Base-by-base conservation (phyloP, 1,140 invertebrate species). In the Subanguina moxae region DNA sequence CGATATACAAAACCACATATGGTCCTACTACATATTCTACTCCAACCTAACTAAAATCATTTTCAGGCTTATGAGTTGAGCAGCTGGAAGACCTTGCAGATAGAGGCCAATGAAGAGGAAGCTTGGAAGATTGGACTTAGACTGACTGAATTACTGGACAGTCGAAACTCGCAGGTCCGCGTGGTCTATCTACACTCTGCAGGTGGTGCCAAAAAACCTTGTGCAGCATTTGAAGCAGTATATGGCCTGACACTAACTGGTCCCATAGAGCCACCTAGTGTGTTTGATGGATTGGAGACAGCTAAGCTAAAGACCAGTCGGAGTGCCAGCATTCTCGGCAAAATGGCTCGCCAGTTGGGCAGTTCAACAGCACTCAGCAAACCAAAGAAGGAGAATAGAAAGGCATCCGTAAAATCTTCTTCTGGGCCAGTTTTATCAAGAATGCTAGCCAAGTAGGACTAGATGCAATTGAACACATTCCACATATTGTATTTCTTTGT, bases 51-150 rank as follows among this genome's bases (percentile, higher is more conserved):
- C 15, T 25, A 52, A 21, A 52, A 52, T 21, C n/a, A 7, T 32
- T 61, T 61, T 61, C 13, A 61, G 58, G 28, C 19, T 5, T 61
- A 32, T 30, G 58, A 61, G 58, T 8, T 30, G 19, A 61, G 58
- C 28, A 19, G 3, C 19, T 61, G 58, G 58, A 61, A 61, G n/a
- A 61, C 19, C 19, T n/a, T 61, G 17, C 58, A 61, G 28, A 3
- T 61, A 28, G 58, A 61, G n/a, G 58, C 38, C 19, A 43, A n/a
- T 3, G 28, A 30, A 19, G 58, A 61, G 8, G 58, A 61, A n/a
- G 58, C 58, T 19, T 61, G 58, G 58, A 61, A 30, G n/a, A 61
- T 61, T 30, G 58, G 28, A 30, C 27, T 61, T 13, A 21, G 38
- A 19, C 17, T 61, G 13, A 43, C 17, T 61, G 27, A 43, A n/a